Base-by-base conservation (phyloP, 2,888 invertebrate species). In the Polia nebulosa region DNA sequence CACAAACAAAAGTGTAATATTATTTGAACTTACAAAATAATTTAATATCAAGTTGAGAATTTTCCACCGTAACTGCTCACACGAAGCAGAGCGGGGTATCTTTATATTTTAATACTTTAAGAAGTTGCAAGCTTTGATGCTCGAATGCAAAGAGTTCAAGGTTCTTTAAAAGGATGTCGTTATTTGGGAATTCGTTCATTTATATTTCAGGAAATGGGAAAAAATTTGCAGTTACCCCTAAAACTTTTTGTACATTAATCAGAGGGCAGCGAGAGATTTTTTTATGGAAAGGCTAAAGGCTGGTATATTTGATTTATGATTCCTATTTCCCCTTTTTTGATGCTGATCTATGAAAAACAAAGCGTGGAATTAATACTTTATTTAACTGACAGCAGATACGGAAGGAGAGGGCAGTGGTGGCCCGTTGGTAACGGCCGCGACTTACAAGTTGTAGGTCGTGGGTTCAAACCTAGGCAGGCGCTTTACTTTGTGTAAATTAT, bases 91-190 rank as follows among this genome's bases (percentile, higher is more conserved):
- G 59, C 61, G 51, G 67, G 63, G 78, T 83, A 82, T 81, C 79
- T 76, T 81, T 79, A 80, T 76, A 82, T 83, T 86, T 85, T 84
- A 86, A 86, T 85, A 86, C 85, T 84, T 86, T 82, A 84, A 80
- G 80, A 82, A 87, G 85, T 86, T 74, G 72, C 80, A 82, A 79
- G 83, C 85, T 82, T 83, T 84, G 85, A 87, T 82, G 81, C 81
- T 82, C 66, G 74, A 80, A 78, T 76, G 80, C 77, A 75, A 73
- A 81, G 78, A 78, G 76, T 85, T 78, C 80, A 84, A 79, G 85
- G 82, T 80, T 82, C 80, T 80, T 76, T 70, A 65, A 83, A 83
- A 75, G 75, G 83, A 84, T 86, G 84, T 80, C 81, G 77, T 82
- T 82, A 78, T 85, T 85, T 78, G 66, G 73, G 74, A 79, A 83